Conservation (phyloP, 2,113 vertebrate genomes). For the Poecilia latipinna region DNA sequence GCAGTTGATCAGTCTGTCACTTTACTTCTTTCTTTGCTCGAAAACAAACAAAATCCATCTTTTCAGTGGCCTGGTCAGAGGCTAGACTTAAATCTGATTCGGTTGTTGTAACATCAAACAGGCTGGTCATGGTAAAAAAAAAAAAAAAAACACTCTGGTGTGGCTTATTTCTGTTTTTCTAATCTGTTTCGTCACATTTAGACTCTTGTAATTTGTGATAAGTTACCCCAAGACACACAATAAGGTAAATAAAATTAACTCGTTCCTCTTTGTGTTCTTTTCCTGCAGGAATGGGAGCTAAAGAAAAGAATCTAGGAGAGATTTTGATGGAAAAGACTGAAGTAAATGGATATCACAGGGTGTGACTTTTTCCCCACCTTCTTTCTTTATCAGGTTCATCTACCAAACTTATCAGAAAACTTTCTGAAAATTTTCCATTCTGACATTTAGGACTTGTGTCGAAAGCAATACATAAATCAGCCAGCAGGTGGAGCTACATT, state of each 20-base stretch:
- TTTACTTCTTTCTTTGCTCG: no score
- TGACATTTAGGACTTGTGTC: not conserved
- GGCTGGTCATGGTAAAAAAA: no score
- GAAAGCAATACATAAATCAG: constrained; percentile 29
- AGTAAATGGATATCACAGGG: constrained; percentile 13
- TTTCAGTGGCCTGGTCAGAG: no score
- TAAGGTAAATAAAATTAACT: not conserved
- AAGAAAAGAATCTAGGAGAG: constrained; percentile 87
- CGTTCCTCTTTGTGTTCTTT: constrained; percentile 7
- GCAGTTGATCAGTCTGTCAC: no score
- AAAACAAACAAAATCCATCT: no score
- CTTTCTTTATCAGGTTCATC: not conserved
- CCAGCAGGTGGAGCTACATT: constrained; percentile 66
- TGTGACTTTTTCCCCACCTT: constrained; percentile 8
- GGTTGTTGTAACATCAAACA: no score
- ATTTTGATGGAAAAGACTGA: constrained; percentile 4
- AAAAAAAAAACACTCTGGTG: no score
- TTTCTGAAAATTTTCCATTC: not conserved
- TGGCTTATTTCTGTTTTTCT: no score
- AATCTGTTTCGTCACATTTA: no score
- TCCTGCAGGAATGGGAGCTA: constrained; percentile 93
- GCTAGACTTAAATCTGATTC: no score
- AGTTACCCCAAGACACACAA: no score
- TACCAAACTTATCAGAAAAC: not conserved
- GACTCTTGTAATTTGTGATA: no score